Evolutionary conservation across 1,140 invertebrate species (phyloP).

Genomic region (Pseudomyrmex sp.): DNA sequence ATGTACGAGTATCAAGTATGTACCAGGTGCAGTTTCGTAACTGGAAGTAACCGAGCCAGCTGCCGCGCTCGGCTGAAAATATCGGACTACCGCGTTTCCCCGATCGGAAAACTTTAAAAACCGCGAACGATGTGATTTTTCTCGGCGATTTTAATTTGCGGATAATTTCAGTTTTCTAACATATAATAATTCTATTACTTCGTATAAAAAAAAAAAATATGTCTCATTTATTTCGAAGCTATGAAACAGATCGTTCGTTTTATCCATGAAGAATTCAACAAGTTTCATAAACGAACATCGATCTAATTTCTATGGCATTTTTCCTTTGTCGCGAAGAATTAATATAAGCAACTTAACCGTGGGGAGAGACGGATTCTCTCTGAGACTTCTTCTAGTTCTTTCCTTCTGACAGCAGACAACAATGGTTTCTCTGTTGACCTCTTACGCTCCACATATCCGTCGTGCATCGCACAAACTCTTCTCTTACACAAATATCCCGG

Average conservation of each 20-base stretch:
- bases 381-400: constrained; percentile 64
- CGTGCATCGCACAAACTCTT: constrained; percentile 55
- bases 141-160: not conserved
- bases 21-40: not conserved
- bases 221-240: not conserved
- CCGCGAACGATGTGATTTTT: not conserved
- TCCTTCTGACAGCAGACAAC: constrained; percentile 72
- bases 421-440: constrained; percentile 78
- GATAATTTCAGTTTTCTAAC: not conserved
- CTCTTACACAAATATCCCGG: constrained; percentile 40
- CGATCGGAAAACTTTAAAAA: constrained; percentile 20
- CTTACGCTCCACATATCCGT: constrained; percentile 73
- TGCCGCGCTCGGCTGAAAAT: constrained; percentile 9
- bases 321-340: not conserved
- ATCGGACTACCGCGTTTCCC: not conserved
- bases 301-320: constrained; percentile 36
- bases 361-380: constrained; percentile 33
- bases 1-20: not conserved
- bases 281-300: not conserved
- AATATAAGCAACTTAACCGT: constrained; percentile 38
- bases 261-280: not conserved
- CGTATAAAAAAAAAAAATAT: not conserved
- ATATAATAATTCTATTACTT: not conserved
- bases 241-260: not conserved
- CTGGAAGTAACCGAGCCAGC: constrained; percentile 2